Conservation (phyloP, 2,113 vertebrate species). For the Saccopteryx bilineata region DNA sequence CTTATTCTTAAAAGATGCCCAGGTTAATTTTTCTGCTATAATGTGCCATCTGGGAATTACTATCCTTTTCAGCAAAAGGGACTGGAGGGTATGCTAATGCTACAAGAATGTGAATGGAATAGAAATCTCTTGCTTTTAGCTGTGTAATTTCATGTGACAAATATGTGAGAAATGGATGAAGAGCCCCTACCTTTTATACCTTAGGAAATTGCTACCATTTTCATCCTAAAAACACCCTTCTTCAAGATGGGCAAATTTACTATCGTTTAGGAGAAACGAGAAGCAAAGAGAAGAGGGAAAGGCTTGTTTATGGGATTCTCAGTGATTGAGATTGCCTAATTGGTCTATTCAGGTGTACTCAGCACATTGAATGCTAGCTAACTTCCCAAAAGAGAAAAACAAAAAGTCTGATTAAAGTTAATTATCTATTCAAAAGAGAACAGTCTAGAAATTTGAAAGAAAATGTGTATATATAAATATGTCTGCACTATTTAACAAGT, state of each 20-base stretch:
- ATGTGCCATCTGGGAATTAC: neutral
- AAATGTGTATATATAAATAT: neutral
- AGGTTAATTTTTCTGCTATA: constrained; percentile 47
- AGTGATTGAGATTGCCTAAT: neutral
- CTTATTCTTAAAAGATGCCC: constrained; percentile 9
- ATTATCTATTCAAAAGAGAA: neutral
- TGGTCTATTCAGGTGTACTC: neutral
- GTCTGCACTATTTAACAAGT: neutral
- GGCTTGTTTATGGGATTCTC: neutral
- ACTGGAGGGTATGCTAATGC: neutral
- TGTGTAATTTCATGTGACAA: neutral
- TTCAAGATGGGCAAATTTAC: neutral
- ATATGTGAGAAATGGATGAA: neutral
- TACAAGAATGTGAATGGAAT: neutral
- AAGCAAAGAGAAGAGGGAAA: neutral
- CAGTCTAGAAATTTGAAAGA: neutral
- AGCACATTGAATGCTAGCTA: neutral
- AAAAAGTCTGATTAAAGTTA: neutral
- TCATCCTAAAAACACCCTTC: neutral
- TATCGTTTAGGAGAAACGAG: neutral
- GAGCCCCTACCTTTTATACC: neutral
- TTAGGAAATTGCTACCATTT: neutral
- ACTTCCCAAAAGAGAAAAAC: neutral
- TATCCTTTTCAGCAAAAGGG: constrained; percentile 47
- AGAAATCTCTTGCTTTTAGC: neutral